A percentile compares a stretch with the other conserved stretches of the same genome.
phyloP scores from a whole-genome alignment of 2,797 vertebrate genomes.

The Dromococcyx pavoninus region DNA sequence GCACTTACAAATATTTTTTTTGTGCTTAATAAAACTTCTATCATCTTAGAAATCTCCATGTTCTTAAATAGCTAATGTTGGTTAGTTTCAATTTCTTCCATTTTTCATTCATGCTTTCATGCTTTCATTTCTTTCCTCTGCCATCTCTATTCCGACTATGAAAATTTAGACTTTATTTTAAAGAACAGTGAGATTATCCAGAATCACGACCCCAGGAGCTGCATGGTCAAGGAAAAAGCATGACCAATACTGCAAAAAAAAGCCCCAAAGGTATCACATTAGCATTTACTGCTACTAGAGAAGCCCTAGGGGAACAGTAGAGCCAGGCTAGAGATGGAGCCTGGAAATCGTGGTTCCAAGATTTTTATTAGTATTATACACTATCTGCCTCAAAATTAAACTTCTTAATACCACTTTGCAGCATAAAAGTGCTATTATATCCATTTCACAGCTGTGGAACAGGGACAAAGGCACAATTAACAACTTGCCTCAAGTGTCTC shows the following conservation, averaged over 20 bases:
- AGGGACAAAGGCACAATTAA: neutral
- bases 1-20: neutral
- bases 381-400: neutral
- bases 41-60: neutral
- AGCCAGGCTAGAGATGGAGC: neutral
- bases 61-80: neutral
- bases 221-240: neutral
- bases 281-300: neutral
- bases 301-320: neutral
- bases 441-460: neutral
- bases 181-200: neutral
- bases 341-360: neutral
- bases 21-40: neutral
- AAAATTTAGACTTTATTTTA: constrained; percentile 27
- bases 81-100: neutral
- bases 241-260: neutral
- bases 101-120: neutral
- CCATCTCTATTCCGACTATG: neutral
- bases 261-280: neutral
- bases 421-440: neutral
- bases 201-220: neutral
- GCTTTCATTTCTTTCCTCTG: neutral
- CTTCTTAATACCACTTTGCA: neutral
- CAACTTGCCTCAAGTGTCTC: neutral
- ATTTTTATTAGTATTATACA: neutral